Conservation (phyloP, 1,140 invertebrate species). For the Choristoneura fumiferana region DNA sequence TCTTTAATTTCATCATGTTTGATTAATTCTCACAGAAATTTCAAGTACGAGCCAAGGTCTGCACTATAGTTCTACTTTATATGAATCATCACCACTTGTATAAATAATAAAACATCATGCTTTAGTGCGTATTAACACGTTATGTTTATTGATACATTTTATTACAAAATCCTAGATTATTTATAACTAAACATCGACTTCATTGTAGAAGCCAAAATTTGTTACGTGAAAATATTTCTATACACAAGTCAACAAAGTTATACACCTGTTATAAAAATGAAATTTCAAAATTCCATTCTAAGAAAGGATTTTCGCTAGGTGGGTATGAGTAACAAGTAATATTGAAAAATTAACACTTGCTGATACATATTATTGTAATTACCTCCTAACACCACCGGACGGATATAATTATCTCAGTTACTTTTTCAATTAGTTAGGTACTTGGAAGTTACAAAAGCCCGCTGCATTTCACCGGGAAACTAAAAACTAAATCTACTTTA, state of each 20-base stretch:
- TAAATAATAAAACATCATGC: constrained; percentile 38
- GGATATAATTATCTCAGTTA: neutral
- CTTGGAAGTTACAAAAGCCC: neutral
- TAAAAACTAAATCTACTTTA: constrained; percentile 32
- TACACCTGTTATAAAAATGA: neutral
- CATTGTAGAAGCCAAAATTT: constrained; percentile 35
- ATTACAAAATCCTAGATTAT: constrained; percentile 42
- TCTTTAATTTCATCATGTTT: constrained; percentile 9
- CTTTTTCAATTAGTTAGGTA: no score
- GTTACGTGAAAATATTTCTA: constrained; percentile 47
- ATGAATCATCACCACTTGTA: constrained; percentile 3
- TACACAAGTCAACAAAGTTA: constrained; percentile 33
- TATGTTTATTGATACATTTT: constrained; percentile 64
- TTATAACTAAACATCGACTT: constrained; percentile 33
- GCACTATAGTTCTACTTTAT: neutral
- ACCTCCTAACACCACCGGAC: constrained; percentile 2
- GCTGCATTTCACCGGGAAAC: neutral
- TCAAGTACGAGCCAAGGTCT: constrained; percentile 6
- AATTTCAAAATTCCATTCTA: neutral
- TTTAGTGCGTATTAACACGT: constrained; percentile 66
- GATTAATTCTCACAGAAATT: constrained; percentile 11
- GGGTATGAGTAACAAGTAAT: constrained; percentile 9
- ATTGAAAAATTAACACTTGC: neutral
- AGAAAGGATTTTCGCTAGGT: neutral
- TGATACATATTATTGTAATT: neutral